A percentile compares a stretch with the other conserved stretches of the same genome.
These are phyloP conservation scores for Orthosia incerta DNA, from an alignment of 2,888 invertebrate species.

Conservation along the genomic window DNA sequence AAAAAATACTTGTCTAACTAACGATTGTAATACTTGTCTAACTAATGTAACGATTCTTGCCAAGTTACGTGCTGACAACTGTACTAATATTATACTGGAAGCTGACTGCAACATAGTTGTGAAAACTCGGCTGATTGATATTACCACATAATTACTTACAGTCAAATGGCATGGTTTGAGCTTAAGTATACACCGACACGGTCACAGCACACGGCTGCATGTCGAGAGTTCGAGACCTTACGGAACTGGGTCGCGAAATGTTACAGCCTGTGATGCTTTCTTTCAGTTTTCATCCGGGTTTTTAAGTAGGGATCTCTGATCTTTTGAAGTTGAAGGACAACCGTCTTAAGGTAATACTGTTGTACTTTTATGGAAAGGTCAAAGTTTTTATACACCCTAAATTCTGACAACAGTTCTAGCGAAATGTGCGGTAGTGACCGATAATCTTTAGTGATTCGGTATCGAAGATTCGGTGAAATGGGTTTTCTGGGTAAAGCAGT, in stretches of 20 bases:
- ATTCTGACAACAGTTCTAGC: not conserved
- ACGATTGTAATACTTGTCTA: no score
- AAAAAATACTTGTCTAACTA: no score
- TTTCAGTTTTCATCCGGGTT: constrained; percentile 18
- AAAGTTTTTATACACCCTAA: not conserved
- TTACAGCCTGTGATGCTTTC: constrained; percentile 21
- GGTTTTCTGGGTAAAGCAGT: not conserved
- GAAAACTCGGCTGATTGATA: not conserved
- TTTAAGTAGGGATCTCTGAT: constrained; percentile 26
- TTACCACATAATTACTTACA: not conserved
- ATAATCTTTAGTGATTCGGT: not conserved
- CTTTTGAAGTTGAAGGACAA: constrained; percentile 38
- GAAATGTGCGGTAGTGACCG: not conserved
- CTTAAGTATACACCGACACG: constrained; percentile 6
- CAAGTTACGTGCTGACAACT: no score
- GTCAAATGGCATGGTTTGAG: constrained; percentile 23
- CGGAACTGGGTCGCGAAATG: constrained; percentile 52
- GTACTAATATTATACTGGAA: no score
- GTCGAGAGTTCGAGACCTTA: constrained; percentile 7
- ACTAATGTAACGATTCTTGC: no score
- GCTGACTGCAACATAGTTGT: no score
- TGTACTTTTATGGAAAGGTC: constrained; percentile 7
- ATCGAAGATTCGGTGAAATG: not conserved
- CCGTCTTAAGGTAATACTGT: constrained; percentile 15
- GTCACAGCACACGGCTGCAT: constrained; percentile 32